Evolutionary conservation across 1,140 invertebrate species (phyloP).

Genomic region (Pseudomyrmex flavicornis): DNA sequence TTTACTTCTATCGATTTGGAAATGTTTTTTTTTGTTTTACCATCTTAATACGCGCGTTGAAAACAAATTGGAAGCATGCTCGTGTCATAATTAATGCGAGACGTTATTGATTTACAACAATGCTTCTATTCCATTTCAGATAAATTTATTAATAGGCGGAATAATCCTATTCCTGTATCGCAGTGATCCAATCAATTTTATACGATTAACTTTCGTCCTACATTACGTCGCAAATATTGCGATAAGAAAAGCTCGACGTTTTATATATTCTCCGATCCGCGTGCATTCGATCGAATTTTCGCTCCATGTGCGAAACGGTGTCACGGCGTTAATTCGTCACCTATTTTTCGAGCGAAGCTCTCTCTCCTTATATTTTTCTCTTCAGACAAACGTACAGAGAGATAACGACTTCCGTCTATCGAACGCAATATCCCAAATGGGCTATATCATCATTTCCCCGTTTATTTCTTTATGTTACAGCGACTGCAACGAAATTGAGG

Average conservation of each 20-base stretch:
- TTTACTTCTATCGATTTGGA: too few species aligned
- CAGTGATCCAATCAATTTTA: neutral
- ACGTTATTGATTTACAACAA: too few species aligned
- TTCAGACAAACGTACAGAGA: too few species aligned
- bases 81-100: too few species aligned
- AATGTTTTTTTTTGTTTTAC: too few species aligned
- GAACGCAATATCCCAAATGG: constrained; percentile 55
- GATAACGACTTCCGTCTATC: constrained; percentile 16
- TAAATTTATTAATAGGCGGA: too few species aligned
- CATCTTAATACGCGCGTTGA: too few species aligned
- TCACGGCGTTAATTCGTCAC: constrained; percentile 22
- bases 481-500: constrained; percentile 77
- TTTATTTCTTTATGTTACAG: constrained; percentile 78
- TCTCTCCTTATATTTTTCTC: neutral
- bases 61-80: too few species aligned
- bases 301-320: neutral
- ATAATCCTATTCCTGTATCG: too few species aligned
- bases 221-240: neutral
- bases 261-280: too few species aligned
- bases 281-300: neutral
- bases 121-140: too few species aligned
- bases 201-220: too few species aligned
- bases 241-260: neutral
- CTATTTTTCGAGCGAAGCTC: neutral
- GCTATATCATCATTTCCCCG: constrained; percentile 39